Base-by-base conservation (phyloP, 2,797 vertebrate species). In the Falco cherrug region DNA sequence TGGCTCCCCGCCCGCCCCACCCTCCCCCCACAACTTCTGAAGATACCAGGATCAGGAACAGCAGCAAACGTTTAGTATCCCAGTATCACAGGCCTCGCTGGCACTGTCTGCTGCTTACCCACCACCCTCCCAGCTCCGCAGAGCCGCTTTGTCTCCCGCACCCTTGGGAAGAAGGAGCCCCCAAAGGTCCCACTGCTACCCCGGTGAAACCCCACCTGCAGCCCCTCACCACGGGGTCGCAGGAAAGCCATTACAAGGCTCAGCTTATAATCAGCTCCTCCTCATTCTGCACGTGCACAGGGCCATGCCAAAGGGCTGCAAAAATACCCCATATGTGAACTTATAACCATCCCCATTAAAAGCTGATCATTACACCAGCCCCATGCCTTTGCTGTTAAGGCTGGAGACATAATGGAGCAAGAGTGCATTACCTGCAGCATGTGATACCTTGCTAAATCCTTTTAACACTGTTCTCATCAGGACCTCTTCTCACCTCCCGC, bases 21-120 rank as follows among this genome's bases (percentile, higher is more conserved):
- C 50, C 50, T 31, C 5, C 37, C 0, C 26, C 57, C 45, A 26
- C 35, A 45, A 26, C 24, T 83, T 56, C 56, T 63, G 77, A 68
- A 43, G 53, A 28, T 3, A 35, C 0, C 0, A 29, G 45, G 59
- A 43, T 15, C 28, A 20, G 39, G n/a, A 63, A 11, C 37, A 31
- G 47, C 2, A 0, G 29, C 15, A 21, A 28, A 28, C 15, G 22
- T 41, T 56, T 17, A 61, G 29, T 56, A 59, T 15, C 33, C 12
- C 31, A 5, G 31, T 9, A 17, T 21, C 68, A 37, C 0, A 60
- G 56, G 45, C 11, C 68, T 54, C 3, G 0, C 25, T 24, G 64
- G n/a, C 63, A 15, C 53, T 2, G 1, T 12, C 61, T 74, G 50
- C 3, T 26, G 20, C 31, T 88, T 68, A 37, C 39, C 76, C 16